Percentiles rank a stretch among this genome's conserved stretches.
Evolutionary conservation across 2,888 invertebrate species (phyloP).

Genomic region (Eledona agricola): DNA sequence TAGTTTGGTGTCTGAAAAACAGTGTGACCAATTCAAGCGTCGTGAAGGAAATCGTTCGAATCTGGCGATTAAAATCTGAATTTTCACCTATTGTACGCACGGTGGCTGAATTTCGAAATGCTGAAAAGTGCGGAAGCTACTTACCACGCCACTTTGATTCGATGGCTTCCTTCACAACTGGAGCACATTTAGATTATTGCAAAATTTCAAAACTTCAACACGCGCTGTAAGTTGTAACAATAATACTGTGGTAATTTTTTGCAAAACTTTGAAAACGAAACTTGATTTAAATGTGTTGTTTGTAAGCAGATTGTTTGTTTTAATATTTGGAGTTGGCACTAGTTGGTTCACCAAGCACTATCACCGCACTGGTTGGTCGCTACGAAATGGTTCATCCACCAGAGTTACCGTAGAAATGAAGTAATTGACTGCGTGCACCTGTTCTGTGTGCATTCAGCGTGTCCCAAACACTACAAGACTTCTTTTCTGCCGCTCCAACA

Average conservation of each 20-base stretch:
- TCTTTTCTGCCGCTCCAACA: too few relatives aligned
- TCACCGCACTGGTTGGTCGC: conserved; percentile 27
- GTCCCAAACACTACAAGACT: conserved; percentile 50
- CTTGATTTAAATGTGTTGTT: background rate
- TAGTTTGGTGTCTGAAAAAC: too few relatives aligned
- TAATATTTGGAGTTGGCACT: too few relatives aligned
- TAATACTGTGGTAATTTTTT: too few relatives aligned
- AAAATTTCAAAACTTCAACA: conserved; percentile 34
- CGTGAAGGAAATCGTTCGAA: too few relatives aligned
- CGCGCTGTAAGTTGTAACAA: conserved; percentile 8
- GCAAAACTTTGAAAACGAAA: too few relatives aligned
- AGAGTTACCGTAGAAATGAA: conserved; percentile 53
- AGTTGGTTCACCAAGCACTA: too few relatives aligned
- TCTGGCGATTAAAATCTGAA: conserved; percentile 29
- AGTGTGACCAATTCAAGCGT: too few relatives aligned
- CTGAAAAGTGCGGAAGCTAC: conserved; percentile 49
- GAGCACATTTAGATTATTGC: conserved; percentile 55
- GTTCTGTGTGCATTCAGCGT: conserved; percentile 55
- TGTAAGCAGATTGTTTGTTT: background rate
- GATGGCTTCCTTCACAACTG: conserved; percentile 55
- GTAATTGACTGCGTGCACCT: conserved; percentile 54
- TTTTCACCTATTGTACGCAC: conserved; percentile 32
- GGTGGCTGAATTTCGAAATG: conserved; percentile 42
- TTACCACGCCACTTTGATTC: conserved; percentile 54
- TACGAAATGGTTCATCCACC: conserved; percentile 44